Evolutionary conservation across 1,140 invertebrate species (phyloP).

Genomic region (Calephelis nemesis): DNA sequence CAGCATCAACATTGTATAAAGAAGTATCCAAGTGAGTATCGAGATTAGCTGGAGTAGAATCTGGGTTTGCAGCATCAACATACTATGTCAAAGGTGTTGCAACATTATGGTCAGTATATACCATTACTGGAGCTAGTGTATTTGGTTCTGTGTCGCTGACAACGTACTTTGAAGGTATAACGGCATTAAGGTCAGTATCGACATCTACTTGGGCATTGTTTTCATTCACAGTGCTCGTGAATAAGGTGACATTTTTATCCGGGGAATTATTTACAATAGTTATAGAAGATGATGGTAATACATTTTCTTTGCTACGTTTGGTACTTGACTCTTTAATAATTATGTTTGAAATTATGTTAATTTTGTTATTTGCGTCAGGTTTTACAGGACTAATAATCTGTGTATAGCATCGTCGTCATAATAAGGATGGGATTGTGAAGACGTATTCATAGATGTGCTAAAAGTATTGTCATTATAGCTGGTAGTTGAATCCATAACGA

Average conservation of each 20-base stretch:
- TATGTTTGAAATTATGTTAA: constrained; percentile 4
- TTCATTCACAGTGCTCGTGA: not conserved
- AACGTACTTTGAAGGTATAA: constrained; percentile 2
- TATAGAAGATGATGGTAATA: not conserved
- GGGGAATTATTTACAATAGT: constrained; percentile 6
- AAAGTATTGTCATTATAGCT: constrained; percentile 2
- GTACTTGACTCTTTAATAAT: constrained; percentile 4
- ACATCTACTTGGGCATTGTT: not conserved
- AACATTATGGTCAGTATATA: not conserved
- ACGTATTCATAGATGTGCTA: not conserved
- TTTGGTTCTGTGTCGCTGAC: not conserved
- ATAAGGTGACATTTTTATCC: constrained; percentile 4
- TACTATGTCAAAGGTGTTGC: constrained; percentile 1
- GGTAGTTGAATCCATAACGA: constrained; percentile 1
- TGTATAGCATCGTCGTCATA: constrained; percentile 3
- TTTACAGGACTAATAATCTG: not conserved
- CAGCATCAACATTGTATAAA: constrained; percentile 1
- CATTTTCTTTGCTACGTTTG: constrained; percentile 3
- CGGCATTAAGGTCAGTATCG: constrained; percentile 5
- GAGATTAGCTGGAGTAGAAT: not conserved
- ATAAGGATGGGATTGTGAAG: not conserved
- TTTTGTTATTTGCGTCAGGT: constrained; percentile 3
- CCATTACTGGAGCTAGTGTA: too few relatives aligned
- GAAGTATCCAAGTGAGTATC: not conserved
- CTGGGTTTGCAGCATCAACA: not conserved